Evolutionary conservation across 2,797 vertebrate species (phyloP).

Genomic region (Phrynocephalus guinanensis): DNA sequence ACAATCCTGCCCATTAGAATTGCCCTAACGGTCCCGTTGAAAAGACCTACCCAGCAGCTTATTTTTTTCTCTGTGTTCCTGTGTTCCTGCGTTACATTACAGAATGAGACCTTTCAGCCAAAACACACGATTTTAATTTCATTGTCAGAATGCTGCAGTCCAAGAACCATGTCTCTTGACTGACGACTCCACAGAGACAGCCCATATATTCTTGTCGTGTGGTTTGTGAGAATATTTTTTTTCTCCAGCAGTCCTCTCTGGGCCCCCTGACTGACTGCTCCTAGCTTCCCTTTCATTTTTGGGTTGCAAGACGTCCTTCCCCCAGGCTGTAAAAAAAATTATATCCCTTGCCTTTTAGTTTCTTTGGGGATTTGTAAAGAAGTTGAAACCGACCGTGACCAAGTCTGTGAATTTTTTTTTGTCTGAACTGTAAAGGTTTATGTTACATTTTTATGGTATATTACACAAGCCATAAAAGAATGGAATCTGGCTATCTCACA

Average conservation of each 20-base stretch:
- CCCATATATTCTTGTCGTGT: background rate
- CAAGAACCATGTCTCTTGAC: background rate
- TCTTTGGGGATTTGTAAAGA: slow-evolving; percentile 7
- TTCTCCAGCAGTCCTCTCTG: background rate
- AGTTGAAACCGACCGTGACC: background rate
- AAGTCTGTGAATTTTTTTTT: background rate
- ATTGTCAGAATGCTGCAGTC: background rate
- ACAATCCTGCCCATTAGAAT: too few species aligned
- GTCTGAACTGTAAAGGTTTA: slow-evolving; percentile 12
- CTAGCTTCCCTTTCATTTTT: background rate
- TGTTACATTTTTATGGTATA: slow-evolving; percentile 4
- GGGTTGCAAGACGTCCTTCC: slow-evolving; percentile 3
- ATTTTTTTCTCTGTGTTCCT: too few species aligned
- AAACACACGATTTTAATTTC: slow-evolving; percentile 3
- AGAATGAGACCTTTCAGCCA: background rate
- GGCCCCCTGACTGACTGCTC: background rate
- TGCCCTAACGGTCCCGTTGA: background rate
- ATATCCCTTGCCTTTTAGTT: background rate
- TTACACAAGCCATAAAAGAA: slow-evolving; percentile 2
- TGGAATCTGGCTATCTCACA: background rate
- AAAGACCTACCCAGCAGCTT: background rate
- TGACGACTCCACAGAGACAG: background rate
- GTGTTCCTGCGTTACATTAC: background rate
- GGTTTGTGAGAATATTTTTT: background rate
- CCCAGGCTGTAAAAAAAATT: background rate